A percentile compares a stretch with the other conserved stretches of the same genome.
Evolutionary conservation across 2,888 invertebrate genomes (phyloP).

Genomic region (Actias luna): DNA sequence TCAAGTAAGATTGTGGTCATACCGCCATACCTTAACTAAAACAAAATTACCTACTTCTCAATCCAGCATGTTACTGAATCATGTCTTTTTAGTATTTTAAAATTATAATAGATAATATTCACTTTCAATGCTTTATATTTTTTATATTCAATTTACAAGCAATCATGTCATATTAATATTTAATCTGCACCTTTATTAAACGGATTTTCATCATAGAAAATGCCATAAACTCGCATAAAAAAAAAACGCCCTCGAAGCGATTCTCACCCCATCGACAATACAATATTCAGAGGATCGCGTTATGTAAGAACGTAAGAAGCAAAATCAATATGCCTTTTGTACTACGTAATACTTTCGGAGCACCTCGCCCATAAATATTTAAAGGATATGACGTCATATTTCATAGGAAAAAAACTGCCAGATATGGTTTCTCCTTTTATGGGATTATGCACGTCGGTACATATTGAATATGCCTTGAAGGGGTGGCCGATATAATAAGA

Average conservation of each 20-base stretch:
- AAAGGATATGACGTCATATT: constrained; percentile 37
- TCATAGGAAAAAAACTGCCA: constrained; percentile 15
- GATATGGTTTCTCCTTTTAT: constrained; percentile 17
- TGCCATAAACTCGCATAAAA: constrained; percentile 8
- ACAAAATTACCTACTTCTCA: too few species aligned
- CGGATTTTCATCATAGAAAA: constrained; percentile 5
- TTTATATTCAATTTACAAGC: not conserved
- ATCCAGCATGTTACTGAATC: too few species aligned
- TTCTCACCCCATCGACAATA: constrained; percentile 42
- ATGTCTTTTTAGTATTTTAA: not conserved
- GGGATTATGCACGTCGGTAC: constrained; percentile 17
- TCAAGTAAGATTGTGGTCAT: too few species aligned
- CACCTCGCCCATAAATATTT: constrained; percentile 69
- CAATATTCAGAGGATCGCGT: constrained; percentile 70
- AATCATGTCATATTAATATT: not conserved
- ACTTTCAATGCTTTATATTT: too few species aligned
- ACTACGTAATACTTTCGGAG: constrained; percentile 59
- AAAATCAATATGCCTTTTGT: constrained; percentile 74
- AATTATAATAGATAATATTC: not conserved
- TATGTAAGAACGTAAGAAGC: constrained; percentile 69
- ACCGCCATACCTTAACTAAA: too few species aligned
- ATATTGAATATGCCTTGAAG: constrained; percentile 9
- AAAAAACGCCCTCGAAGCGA: constrained; percentile 7
- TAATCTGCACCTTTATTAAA: not conserved
- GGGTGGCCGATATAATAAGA: not conserved